Evolutionary conservation across 1,140 invertebrate genomes (phyloP).

Genomic region (Drosophila chauvacae): DNA sequence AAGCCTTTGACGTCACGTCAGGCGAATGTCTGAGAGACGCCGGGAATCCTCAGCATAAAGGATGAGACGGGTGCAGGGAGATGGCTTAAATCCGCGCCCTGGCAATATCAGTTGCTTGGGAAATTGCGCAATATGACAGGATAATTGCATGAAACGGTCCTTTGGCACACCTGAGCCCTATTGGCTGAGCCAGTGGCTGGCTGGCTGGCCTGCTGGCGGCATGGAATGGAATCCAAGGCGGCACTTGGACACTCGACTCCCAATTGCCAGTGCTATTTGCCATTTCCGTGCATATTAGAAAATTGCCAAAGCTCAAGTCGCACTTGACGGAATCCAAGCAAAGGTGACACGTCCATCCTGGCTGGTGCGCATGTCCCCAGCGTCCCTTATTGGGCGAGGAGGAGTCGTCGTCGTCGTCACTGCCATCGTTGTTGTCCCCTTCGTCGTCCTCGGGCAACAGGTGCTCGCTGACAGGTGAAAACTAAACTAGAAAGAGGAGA

Average conservation of each 20-base stretch:
- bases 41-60: conserved; percentile 13
- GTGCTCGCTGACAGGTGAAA: conserved; percentile 47
- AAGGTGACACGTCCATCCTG: conserved; percentile 24
- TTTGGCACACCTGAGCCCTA: conserved; percentile 72
- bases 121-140: conserved; percentile 63
- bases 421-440: not conserved
- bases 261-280: conserved; percentile 32
- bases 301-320: conserved; percentile 40
- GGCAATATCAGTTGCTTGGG: conserved; percentile 53
- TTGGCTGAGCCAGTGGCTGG: conserved; percentile 35
- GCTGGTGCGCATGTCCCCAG: conserved; percentile 64
- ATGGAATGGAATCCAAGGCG: conserved; percentile 25
- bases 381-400: conserved; percentile 4
- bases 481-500: conserved; percentile 6
- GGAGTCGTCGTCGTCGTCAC: not conserved
- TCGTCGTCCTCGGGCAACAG: conserved; percentile 56
- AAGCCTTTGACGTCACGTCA: conserved; percentile 55
- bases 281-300: conserved; percentile 60
- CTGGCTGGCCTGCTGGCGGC: not conserved
- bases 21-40: conserved; percentile 5
- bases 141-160: conserved; percentile 64
- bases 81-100: conserved; percentile 10
- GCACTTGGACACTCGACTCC: conserved; percentile 45
- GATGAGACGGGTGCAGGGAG: conserved; percentile 8
- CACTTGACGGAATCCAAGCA: conserved; percentile 39